Percentiles rank a stretch among this genome's conserved stretches.
phyloP scores from a whole-genome alignment of 2,113 vertebrate genomes.

The Chlorodrepanis virens region DNA sequence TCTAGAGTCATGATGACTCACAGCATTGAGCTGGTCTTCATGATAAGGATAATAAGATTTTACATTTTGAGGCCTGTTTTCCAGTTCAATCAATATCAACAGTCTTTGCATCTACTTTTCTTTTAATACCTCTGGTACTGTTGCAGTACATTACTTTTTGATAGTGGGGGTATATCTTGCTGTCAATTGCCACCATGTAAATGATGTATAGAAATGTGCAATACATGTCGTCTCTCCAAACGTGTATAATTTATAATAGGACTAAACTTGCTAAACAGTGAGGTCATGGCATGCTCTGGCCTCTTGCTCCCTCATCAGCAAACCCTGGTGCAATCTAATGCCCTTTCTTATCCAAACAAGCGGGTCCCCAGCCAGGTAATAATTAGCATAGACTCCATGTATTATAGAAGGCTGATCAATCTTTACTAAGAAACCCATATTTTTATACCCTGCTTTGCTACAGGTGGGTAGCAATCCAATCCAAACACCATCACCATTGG shows the following conservation, averaged over 20 bases:
- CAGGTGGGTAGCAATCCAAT: neutral
- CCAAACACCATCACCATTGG: neutral
- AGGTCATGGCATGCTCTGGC: neutral
- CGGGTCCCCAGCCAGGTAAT: neutral
- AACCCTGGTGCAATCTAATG: neutral
- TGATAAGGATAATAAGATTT: neutral
- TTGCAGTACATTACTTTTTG: neutral
- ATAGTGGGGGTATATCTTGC: neutral
- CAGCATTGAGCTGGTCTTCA: neutral
- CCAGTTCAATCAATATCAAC: neutral
- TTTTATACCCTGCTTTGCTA: neutral
- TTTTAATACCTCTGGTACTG: neutral
- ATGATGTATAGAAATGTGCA: neutral
- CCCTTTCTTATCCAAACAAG: neutral
- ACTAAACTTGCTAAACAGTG: neutral
- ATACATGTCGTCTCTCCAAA: neutral
- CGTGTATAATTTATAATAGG: neutral
- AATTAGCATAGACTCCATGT: neutral
- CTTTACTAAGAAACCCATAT: neutral
- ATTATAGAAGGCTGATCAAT: neutral
- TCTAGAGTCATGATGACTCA: constrained; percentile 25
- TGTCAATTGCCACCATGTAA: neutral
- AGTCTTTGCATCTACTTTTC: neutral
- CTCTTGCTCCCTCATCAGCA: neutral
- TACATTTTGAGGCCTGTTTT: neutral